Conservation (phyloP, 2,888 invertebrate species). For the Phortica okadai region DNA sequence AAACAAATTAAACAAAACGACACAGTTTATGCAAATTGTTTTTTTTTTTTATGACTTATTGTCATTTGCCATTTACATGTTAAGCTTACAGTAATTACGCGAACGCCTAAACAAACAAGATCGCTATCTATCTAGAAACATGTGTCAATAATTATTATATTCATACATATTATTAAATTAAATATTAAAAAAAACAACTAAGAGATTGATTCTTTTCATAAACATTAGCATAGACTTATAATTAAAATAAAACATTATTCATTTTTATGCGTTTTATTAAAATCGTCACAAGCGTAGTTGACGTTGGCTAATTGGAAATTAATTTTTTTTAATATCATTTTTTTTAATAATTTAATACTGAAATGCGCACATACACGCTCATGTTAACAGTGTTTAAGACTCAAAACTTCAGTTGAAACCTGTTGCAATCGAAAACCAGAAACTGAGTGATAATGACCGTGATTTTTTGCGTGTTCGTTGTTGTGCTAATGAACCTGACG, state of each 20-base stretch:
- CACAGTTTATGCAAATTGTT: no score
- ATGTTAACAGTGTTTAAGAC: background rate
- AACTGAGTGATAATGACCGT: slow-evolving; percentile 7
- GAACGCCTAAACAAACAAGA: slow-evolving; percentile 1
- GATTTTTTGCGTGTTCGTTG: background rate
- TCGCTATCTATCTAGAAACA: background rate
- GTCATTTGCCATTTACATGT: background rate
- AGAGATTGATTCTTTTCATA: background rate
- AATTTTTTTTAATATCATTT: background rate
- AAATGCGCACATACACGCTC: background rate
- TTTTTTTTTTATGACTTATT: no score
- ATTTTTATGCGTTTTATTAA: background rate
- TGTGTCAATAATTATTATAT: background rate
- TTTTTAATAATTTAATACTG: background rate
- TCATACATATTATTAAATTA: background rate
- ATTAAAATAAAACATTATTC: background rate
- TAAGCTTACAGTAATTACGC: background rate
- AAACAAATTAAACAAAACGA: background rate
- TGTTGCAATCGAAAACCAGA: slow-evolving; percentile 14
- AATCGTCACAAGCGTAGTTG: background rate
- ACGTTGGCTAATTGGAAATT: background rate
- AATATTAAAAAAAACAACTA: background rate
- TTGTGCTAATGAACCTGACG: slow-evolving; percentile 13
- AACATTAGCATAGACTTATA: background rate
- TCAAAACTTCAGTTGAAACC: background rate